These are phyloP conservation scores for Peromyscus polionotus DNA, from an alignment of 2,113 vertebrate species.

Conservation along the genomic window DNA sequence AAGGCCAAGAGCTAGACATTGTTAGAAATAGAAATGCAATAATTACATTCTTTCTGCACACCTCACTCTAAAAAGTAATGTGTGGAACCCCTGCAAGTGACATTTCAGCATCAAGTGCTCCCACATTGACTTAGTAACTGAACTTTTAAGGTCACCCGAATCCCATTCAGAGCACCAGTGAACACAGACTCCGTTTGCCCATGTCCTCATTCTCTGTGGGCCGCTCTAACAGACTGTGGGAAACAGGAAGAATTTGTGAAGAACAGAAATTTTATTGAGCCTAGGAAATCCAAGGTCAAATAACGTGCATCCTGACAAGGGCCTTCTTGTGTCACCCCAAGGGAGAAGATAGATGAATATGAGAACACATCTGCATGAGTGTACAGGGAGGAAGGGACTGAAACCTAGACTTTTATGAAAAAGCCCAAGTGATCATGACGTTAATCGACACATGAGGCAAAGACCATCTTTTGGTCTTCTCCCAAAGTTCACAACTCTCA, in stretches of 20 bases:
- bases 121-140: constrained; percentile 26
- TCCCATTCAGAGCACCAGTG: neutral
- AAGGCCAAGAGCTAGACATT: constrained; percentile 36
- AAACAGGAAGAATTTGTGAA: neutral
- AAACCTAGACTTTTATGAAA: neutral
- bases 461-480: neutral
- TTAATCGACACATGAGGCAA: neutral
- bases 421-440: neutral
- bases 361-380: no score
- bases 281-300: neutral
- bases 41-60: neutral
- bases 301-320: neutral
- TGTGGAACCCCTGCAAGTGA: neutral
- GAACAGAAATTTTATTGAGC: neutral
- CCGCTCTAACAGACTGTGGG: neutral
- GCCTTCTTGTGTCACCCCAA: neutral
- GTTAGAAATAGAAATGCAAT: constrained; percentile 49
- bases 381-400: no score
- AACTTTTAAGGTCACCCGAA: constrained; percentile 10
- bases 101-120: neutral
- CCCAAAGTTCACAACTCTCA: neutral
- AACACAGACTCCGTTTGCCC: neutral
- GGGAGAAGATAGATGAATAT: neutral
- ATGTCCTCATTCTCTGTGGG: neutral
- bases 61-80: neutral